Base-by-base conservation (phyloP, 2,888 invertebrate genomes). In the Panopea generosa region DNA sequence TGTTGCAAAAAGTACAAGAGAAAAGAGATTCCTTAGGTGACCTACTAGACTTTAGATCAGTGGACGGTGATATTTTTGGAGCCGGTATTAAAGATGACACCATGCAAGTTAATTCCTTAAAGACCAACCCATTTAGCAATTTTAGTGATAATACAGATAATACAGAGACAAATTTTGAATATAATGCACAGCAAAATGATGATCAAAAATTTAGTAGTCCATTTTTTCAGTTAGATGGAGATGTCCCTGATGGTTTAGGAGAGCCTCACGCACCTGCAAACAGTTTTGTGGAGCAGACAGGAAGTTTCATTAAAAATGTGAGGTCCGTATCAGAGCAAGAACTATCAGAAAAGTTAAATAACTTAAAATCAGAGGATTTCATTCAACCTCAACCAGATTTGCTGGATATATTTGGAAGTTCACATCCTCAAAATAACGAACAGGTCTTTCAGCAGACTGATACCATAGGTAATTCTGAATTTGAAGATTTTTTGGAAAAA, bases 231-330 rank as follows among this genome's bases (percentile, higher is more conserved):
- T 20, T 45, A 14, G 67, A 65, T 27, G 57, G 33, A 29, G 47
- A 49, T 18, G 52, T 60, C 11, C 20, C 43, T 2, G 53, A 63
- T n/a, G 3, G 49, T 40, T 24, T 52, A 4, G 33, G 40, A 45
- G 47, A 18, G 29, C 92, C 93, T 1, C 92, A 89, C 72, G 92
- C 93, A 0, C 93, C 93, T 3, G 91, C 91, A 77, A 93, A 92
- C 77, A 92, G 92, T 77, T 92, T 87, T 83, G 87, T 89, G 11
- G 93, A 93, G 22, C 86, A 83, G 1, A 53, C 43, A 38, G 52
- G 62, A 27, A 55, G 43, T 20, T 47, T 33, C 27, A 50, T 33
- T 4, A 33, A 33, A 33, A 33, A 33, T 7, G 16, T 20, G 20
- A n/a, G 16, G 9, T 56, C 60, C 29, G 29, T 61, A 16, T 16